Evolutionary conservation across 2,113 vertebrate species (phyloP).

Genomic region (Lepidothrix coronata): DNA sequence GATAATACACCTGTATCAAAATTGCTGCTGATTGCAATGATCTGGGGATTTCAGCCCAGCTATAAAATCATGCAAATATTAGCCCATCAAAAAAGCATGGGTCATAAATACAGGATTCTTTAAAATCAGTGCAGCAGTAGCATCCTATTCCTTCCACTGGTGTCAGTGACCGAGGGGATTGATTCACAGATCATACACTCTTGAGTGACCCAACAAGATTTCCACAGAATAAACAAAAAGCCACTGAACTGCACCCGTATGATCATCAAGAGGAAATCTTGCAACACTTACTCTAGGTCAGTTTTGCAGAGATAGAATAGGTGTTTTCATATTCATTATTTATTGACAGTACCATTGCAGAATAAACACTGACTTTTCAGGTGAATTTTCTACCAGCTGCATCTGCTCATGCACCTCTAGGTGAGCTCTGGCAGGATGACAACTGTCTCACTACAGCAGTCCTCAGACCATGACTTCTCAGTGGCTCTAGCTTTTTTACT

Average conservation of each 20-base stretch:
- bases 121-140: background rate
- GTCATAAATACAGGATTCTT: background rate
- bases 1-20: background rate
- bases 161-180: background rate
- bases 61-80: rapidly evolving
- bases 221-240: background rate
- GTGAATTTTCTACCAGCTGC: background rate
- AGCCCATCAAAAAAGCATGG: background rate
- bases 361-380: background rate
- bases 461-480: background rate
- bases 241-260: background rate
- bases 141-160: background rate
- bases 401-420: background rate
- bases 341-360: background rate
- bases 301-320: background rate
- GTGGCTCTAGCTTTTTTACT: background rate
- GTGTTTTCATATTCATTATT: background rate
- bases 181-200: background rate
- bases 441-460: background rate
- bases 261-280: background rate
- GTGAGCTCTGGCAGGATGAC: background rate
- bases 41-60: background rate
- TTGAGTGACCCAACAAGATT: background rate
- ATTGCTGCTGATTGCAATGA: background rate
- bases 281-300: background rate